Conservation (phyloP, 2,797 vertebrate species). For the Ciconia nigra region DNA sequence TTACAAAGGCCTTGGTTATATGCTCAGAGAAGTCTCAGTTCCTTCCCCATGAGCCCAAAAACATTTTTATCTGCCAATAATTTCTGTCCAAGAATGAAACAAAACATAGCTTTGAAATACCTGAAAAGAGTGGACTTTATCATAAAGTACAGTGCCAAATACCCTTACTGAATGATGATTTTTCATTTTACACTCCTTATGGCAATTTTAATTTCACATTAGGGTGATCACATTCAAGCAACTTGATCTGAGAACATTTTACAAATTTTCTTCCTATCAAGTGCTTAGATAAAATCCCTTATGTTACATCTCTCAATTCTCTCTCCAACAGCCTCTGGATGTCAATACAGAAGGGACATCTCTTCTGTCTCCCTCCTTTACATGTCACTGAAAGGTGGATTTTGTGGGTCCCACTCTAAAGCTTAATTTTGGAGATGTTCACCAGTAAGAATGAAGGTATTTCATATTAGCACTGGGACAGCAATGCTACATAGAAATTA, state of each 20-base stretch:
- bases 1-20: neutral
- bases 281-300: neutral
- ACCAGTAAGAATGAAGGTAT: neutral
- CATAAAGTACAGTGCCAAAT: neutral
- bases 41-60: neutral
- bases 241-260: neutral
- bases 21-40: neutral
- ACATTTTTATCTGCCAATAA: neutral
- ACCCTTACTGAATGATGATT: neutral
- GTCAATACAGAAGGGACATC: neutral
- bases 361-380: neutral
- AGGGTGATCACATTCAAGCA: neutral
- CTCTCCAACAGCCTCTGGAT: neutral
- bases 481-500: neutral
- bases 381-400: fast-evolving
- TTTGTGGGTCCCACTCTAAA: neutral
- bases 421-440: neutral
- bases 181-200: neutral
- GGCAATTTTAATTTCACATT: neutral
- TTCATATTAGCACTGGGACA: neutral
- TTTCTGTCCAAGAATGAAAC: neutral
- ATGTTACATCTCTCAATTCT: neutral
- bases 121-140: neutral
- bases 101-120: neutral
- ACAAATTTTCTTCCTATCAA: neutral